Percentiles rank a stretch among this genome's conserved stretches.
These are phyloP conservation scores for Emydoidea blandingii DNA, from an alignment of 2,797 vertebrate genomes.

Conservation along the genomic window DNA sequence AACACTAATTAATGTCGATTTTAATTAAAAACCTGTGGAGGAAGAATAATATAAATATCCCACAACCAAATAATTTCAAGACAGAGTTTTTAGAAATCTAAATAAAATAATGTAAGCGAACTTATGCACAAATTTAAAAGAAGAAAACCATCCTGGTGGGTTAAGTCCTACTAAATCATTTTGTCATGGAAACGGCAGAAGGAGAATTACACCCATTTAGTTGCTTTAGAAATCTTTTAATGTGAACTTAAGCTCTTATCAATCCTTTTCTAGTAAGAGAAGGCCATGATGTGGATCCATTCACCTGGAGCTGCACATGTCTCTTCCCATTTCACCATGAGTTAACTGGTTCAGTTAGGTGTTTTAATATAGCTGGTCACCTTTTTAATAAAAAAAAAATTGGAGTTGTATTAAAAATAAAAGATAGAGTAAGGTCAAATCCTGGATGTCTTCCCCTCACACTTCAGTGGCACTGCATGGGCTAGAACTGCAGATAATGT, in stretches of 20 bases:
- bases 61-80: not conserved
- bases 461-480: not conserved
- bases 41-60: not conserved
- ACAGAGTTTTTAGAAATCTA: fast-evolving
- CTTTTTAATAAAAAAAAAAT: no score
- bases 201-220: fast-evolving
- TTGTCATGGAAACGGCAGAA: not conserved
- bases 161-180: not conserved
- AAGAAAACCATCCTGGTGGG: not conserved
- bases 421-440: not conserved
- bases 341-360: not conserved
- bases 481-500: not conserved
- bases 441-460: not conserved
- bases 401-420: not conserved
- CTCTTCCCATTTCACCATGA: not conserved
- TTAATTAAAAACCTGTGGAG: not conserved
- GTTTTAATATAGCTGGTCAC: not conserved
- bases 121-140: not conserved
- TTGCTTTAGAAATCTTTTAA: not conserved
- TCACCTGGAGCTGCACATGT: not conserved
- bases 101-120: not conserved
- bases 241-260: not conserved
- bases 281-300: not conserved
- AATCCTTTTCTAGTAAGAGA: not conserved
- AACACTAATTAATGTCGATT: not conserved